Percentiles rank a stretch among this genome's conserved stretches.
These are phyloP conservation scores for Ectemnius continuus DNA, from an alignment of 2,888 invertebrate genomes.

Conservation along the genomic window DNA sequence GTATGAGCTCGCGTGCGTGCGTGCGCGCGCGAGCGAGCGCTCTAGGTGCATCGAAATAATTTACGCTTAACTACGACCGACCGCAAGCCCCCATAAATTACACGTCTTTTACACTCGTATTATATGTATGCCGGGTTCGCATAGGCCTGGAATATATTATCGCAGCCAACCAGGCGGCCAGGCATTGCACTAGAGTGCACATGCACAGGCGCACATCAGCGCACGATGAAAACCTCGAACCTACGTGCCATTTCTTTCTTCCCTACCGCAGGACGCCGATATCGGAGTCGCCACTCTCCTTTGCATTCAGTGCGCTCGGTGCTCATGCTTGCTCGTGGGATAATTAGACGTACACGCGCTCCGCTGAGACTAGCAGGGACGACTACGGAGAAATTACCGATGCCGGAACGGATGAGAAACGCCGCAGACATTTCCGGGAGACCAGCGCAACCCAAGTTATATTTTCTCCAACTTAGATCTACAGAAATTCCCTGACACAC, in stretches of 20 bases:
- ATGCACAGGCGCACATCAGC: not conserved
- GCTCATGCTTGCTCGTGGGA: slow-evolving; percentile 36
- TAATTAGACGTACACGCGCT: slow-evolving; percentile 39
- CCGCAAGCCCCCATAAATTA: slow-evolving; percentile 27
- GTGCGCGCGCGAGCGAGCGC: slow-evolving; percentile 31
- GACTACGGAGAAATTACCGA: slow-evolving; percentile 30
- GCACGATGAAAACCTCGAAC: slow-evolving; percentile 1
- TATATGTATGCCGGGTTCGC: not conserved
- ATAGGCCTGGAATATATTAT: too few species aligned
- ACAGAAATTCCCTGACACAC: too few species aligned
- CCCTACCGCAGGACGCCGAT: too few species aligned
- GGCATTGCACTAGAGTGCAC: too few species aligned
- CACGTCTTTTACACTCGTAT: slow-evolving; percentile 1
- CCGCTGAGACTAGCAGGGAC: slow-evolving; percentile 7
- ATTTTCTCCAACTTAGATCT: too few species aligned
- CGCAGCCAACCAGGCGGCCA: too few species aligned
- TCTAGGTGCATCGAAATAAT: slow-evolving; percentile 67
- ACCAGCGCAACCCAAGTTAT: not conserved
- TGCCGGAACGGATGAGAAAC: slow-evolving; percentile 25
- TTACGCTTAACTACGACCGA: slow-evolving; percentile 61
- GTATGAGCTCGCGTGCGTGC: slow-evolving; percentile 39
- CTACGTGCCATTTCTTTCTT: slow-evolving; percentile 16
- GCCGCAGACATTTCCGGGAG: slow-evolving; percentile 36
- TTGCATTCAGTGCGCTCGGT: slow-evolving; percentile 24
- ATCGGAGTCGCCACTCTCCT: slow-evolving; percentile 9